These are phyloP conservation scores for Sinelater perroti DNA, from an alignment of 2,888 invertebrate genomes.

Conservation along the genomic window DNA sequence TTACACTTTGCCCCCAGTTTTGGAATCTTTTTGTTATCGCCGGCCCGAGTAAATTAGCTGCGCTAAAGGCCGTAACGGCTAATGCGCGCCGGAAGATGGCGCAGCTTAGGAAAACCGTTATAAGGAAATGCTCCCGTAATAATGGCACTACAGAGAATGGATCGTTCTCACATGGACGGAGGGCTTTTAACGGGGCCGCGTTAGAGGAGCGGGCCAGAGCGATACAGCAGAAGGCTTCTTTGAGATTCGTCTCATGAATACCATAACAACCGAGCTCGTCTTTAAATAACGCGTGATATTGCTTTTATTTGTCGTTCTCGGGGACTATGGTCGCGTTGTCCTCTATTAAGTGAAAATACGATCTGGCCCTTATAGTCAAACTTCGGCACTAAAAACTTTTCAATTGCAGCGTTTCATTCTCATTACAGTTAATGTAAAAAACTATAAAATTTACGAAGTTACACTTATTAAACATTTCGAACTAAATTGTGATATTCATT, in stretches of 20 bases:
- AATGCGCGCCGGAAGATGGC: constrained; percentile 30
- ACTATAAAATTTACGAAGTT: too few species aligned
- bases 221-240: constrained; percentile 22
- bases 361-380: too few species aligned
- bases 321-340: too few species aligned
- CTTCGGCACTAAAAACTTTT: too few species aligned
- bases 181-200: constrained; percentile 28
- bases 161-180: constrained; percentile 32
- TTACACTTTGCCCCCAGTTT: constrained; percentile 21
- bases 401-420: neutral
- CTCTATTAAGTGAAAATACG: too few species aligned
- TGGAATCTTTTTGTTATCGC: constrained; percentile 29
- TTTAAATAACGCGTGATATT: constrained; percentile 6
- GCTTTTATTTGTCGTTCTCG: neutral
- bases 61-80: constrained; percentile 30
- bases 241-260: constrained; percentile 26
- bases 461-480: too few species aligned
- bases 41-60: constrained; percentile 31
- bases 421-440: neutral
- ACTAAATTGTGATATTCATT: too few species aligned
- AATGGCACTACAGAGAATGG: constrained; percentile 32
- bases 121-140: constrained; percentile 33
- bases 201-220: constrained; percentile 17
- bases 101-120: constrained; percentile 36
- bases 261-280: constrained; percentile 16